phyloP scores from a whole-genome alignment of 2,797 vertebrate genomes.

The Anisognathus igniventris region DNA sequence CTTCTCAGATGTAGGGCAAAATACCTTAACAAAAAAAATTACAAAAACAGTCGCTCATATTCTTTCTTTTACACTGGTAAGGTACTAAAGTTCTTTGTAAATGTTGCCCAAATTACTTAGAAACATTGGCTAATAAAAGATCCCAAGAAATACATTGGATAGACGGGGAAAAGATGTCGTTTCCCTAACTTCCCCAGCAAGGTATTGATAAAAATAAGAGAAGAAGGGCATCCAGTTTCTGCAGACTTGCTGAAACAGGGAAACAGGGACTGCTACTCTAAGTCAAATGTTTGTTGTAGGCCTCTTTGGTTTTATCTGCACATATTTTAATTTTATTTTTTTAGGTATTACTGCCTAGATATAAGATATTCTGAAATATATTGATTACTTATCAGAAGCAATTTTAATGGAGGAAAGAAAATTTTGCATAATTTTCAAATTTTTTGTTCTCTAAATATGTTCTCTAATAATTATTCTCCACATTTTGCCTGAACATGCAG shows the following conservation, averaged over 20 bases:
- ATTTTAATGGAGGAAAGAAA: not conserved
- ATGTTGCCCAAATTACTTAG: not conserved
- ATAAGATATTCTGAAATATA: not conserved
- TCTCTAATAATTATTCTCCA: not conserved
- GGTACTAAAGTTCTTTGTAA: not conserved
- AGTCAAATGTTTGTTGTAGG: not conserved
- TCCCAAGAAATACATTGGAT: not conserved
- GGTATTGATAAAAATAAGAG: not conserved
- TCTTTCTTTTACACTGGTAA: not conserved
- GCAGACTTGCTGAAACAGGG: not conserved
- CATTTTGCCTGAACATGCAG: not conserved
- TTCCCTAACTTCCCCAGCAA: not conserved
- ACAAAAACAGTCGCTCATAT: rapidly evolving
- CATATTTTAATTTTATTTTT: not conserved
- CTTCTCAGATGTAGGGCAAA: not conserved
- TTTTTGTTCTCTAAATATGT: not conserved
- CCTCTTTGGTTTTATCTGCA: not conserved
- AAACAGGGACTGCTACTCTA: not conserved
- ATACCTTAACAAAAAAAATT: not conserved
- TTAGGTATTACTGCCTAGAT: not conserved
- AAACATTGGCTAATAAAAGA: not conserved
- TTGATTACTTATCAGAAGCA: not conserved
- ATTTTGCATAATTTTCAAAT: not conserved
- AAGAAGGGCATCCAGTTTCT: not conserved
- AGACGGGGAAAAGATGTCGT: not conserved